Percentiles rank a stretch among this genome's conserved stretches.
phyloP scores from a whole-genome alignment of 2,888 invertebrate genomes.

The Neoscelio sp. region DNA sequence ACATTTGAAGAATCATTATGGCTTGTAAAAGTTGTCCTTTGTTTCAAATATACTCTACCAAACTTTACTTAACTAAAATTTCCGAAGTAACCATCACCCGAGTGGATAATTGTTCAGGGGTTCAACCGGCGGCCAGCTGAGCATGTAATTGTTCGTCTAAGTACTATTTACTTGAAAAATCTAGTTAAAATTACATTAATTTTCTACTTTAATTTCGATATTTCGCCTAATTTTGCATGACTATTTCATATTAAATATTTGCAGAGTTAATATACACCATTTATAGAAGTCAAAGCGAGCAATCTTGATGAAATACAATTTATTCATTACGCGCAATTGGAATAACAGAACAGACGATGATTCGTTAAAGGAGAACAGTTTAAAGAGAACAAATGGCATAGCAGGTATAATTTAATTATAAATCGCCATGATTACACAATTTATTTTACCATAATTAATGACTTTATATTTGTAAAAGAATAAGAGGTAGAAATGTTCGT shows the following conservation, averaged over 20 bases:
- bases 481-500: conserved; percentile 6
- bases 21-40: conserved; percentile 43
- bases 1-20: too few relatives aligned
- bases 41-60: conserved; percentile 22
- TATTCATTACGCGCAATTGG: not conserved
- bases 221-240: too few relatives aligned
- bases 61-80: conserved; percentile 36
- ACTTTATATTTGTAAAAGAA: conserved; percentile 34
- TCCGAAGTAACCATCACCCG: conserved; percentile 43
- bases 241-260: too few relatives aligned
- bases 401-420: conserved; percentile 26
- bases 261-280: too few relatives aligned
- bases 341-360: conserved; percentile 31
- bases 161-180: conserved; percentile 25
- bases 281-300: conserved; percentile 16
- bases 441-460: conserved; percentile 44
- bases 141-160: conserved; percentile 33
- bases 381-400: not conserved
- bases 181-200: not conserved
- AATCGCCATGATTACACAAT: conserved; percentile 6
- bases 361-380: conserved; percentile 34
- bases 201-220: not conserved
- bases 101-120: conserved; percentile 54
- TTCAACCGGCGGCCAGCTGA: conserved; percentile 41
- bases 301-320: not conserved